Base-by-base conservation (phyloP, 1,140 invertebrate genomes). In the Pemphigus obesinymphae region DNA sequence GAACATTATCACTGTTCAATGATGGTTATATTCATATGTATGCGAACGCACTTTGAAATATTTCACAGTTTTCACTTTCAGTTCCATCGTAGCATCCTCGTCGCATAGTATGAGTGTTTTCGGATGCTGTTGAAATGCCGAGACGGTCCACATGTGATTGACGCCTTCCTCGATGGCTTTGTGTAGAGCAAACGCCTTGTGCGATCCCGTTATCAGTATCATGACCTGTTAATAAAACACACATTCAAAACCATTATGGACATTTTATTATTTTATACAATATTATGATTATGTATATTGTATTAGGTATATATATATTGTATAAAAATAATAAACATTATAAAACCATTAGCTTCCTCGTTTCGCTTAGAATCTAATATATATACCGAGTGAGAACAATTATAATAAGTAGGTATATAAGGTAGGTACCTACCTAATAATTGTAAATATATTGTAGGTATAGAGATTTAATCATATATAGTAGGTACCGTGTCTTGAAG, bases 121-220 rank as follows among this genome's bases (percentile, higher is more conserved):
- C 53, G 93, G 91, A 88, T 98, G 96, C 87, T 96, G 95, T 88
- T 99, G 98, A 89, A 99, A 99, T 40, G 97, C 97, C 29, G 96
- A 98, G 31, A 99, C 97, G 0, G 98, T 99, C 97, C 98, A 99
- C 98, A 99, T 99, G 88, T 99, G 98, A 89, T 96, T 99, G 5
- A 99, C 91, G 61, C 98, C 98, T 87, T 97, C 95, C 88, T 99
- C 97, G 83, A 99, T 95, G 3, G 97, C 97, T 88, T 96, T 96
- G 87, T 98, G 96, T 55, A 99, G 90, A 68, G 98, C 98, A 86
- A 97, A 95, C 6, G 98, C 92, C 89, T 99, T 99, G 87, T 98
- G 95, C 40, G 93, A 92, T n/a, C 98, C 98, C 29, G 97, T 99
- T 43, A 99, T 98, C 13, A 99, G 88, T 84, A 99, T 96, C 95